phyloP scores from a whole-genome alignment of 2,797 vertebrate species.

The Alca torda region DNA sequence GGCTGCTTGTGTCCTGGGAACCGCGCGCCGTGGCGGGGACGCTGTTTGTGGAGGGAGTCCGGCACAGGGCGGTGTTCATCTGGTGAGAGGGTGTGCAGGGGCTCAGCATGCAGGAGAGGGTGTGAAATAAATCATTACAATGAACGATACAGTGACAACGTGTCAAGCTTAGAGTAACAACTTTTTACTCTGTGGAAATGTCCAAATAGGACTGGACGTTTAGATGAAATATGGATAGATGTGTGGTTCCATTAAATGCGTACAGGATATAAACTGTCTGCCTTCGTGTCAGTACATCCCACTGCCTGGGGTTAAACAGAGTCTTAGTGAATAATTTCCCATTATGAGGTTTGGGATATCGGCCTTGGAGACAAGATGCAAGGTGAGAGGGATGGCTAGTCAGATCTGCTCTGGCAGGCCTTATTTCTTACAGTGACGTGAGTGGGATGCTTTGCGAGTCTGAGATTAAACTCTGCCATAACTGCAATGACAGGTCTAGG shows the following conservation, averaged over 20 bases:
- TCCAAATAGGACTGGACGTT: background rate
- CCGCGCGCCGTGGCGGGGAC: fast-evolving
- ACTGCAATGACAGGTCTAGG: background rate
- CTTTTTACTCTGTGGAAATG: background rate
- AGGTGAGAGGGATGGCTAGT: background rate
- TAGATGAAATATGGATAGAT: background rate
- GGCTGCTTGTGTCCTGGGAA: background rate
- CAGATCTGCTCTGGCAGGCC: background rate
- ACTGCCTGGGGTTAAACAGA: background rate
- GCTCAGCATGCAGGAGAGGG: fast-evolving
- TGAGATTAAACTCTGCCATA: background rate
- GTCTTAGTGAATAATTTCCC: background rate
- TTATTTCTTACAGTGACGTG: fast-evolving
- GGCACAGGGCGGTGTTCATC: fast-evolving
- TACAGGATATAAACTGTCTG: background rate
- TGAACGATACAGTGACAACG: background rate
- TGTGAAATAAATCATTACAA: background rate
- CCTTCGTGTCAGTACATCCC: background rate
- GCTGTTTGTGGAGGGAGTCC: fast-evolving
- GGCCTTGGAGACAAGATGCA: background rate
- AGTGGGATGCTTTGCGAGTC: fast-evolving
- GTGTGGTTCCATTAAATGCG: background rate
- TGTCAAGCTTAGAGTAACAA: background rate
- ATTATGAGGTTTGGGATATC: background rate
- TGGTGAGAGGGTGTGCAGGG: background rate